Evolutionary conservation across 35 echinoderm and acorn worm species (phyloP).

Genomic region (Strongylocentrotus purpuratus): DNA sequence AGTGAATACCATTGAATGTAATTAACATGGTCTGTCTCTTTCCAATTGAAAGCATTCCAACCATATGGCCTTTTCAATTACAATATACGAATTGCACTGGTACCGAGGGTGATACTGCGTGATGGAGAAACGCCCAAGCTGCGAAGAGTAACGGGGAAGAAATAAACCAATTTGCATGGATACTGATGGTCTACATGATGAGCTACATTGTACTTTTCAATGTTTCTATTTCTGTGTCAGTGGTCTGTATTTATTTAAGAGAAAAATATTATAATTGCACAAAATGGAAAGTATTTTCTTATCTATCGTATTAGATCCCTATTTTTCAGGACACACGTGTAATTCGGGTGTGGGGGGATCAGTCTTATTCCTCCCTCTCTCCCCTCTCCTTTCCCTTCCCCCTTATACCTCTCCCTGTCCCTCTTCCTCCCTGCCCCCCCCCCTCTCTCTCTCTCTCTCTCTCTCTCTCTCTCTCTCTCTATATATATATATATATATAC

Average conservation of each 20-base stretch:
- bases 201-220: background rate
- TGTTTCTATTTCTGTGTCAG: background rate
- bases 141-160: background rate
- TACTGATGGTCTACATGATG: background rate
- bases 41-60: background rate
- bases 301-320: too few species aligned
- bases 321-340: too few species aligned
- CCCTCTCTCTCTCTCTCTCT: background rate
- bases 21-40: background rate
- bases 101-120: background rate
- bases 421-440: too few species aligned
- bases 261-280: background rate
- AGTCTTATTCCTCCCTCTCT: background rate
- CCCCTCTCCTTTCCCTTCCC: background rate
- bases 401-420: too few species aligned
- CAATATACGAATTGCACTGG: background rate
- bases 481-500: too few species aligned
- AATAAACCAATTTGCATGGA: background rate
- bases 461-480: too few species aligned
- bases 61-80: slow-evolving; percentile 12
- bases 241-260: background rate
- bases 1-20: background rate
- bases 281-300: too few species aligned
- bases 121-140: background rate
- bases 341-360: too few species aligned